Conservation (phyloP, 2,888 invertebrate species). For the Tipula vernalis region DNA sequence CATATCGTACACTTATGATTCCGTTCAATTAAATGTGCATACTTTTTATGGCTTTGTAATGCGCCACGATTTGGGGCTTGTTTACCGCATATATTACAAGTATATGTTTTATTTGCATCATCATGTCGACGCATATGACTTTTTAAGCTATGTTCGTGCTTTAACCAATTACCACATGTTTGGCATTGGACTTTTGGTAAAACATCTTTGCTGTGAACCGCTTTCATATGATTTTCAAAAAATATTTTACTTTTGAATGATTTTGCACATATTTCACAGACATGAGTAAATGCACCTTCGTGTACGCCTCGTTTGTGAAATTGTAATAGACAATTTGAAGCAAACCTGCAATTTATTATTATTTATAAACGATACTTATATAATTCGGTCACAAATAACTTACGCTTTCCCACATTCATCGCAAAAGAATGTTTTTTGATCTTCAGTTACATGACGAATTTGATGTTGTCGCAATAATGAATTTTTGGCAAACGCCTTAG, state of each 20-base stretch:
- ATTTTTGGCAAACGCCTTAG: conserved; percentile 20
- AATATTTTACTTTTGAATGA: conserved; percentile 29
- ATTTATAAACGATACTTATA: background rate
- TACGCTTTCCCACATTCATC: conserved; percentile 27
- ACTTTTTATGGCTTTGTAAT: conserved; percentile 29
- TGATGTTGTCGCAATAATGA: conserved; percentile 20
- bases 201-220: conserved; percentile 26
- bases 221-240: conserved; percentile 27
- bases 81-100: conserved; percentile 30
- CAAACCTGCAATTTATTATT: conserved; percentile 22
- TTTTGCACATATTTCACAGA: conserved; percentile 29
- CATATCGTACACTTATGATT: conserved; percentile 30
- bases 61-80: conserved; percentile 20
- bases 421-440: conserved; percentile 23
- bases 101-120: conserved; percentile 24
- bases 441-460: conserved; percentile 18
- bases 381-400: background rate
- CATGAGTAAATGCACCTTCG: background rate
- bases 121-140: conserved; percentile 31
- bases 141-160: conserved; percentile 31
- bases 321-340: conserved; percentile 25
- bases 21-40: conserved; percentile 29
- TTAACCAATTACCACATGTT: conserved; percentile 31
- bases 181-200: conserved; percentile 30
- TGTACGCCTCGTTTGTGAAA: conserved; percentile 25